Percentiles rank a stretch among this genome's conserved stretches.
Evolutionary conservation across 2,797 vertebrate species (phyloP).

Genomic region (Nannoperca australis): DNA sequence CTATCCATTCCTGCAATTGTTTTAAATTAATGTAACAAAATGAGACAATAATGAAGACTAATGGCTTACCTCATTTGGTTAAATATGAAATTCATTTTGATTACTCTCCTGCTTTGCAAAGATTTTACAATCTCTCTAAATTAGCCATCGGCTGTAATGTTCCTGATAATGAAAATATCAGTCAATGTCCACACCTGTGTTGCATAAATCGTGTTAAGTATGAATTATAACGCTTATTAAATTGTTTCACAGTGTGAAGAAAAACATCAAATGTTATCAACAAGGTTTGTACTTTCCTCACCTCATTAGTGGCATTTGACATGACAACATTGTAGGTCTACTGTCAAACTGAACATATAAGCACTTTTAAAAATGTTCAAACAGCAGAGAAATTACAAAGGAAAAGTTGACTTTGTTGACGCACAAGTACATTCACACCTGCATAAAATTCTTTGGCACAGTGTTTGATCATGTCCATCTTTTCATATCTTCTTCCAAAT

Average conservation of each 20-base stretch:
- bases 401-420: constrained; percentile 38
- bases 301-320: constrained; percentile 13
- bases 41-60: constrained; percentile 83
- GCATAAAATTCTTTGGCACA: constrained; percentile 35
- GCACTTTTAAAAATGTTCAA: constrained; percentile 28
- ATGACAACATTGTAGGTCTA: not conserved
- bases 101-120: constrained; percentile 77
- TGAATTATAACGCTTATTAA: constrained; percentile 45
- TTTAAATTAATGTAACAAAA: constrained; percentile 80
- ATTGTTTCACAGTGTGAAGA: constrained; percentile 17
- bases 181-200: constrained; percentile 70
- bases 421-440: constrained; percentile 16
- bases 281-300: constrained; percentile 5
- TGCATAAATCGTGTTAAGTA: constrained; percentile 50
- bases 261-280: constrained; percentile 12
- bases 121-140: constrained; percentile 80
- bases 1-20: constrained; percentile 74
- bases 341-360: constrained; percentile 19
- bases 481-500: constrained; percentile 46
- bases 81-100: constrained; percentile 84
- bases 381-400: constrained; percentile 14
- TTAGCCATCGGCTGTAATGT: constrained; percentile 76
- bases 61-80: constrained; percentile 81
- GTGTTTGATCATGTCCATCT: constrained; percentile 55
- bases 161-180: constrained; percentile 82